phyloP scores from a whole-genome alignment of 1,140 invertebrate genomes.

The Pogonomyrmex barbatus region DNA sequence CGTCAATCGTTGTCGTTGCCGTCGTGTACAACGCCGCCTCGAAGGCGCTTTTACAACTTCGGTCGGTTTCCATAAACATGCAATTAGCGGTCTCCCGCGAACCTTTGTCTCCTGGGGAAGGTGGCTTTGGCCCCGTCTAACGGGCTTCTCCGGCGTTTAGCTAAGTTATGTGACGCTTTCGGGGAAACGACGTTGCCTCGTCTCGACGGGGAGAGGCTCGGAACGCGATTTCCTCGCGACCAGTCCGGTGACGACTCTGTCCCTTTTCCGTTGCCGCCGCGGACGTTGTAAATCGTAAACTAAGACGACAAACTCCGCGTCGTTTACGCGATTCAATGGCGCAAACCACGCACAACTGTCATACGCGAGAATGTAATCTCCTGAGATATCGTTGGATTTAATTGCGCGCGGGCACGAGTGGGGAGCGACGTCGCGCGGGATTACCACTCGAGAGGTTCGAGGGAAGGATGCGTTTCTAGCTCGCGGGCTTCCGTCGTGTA shows the following conservation, averaged over 20 bases:
- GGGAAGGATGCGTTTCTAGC: constrained; percentile 33
- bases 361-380: constrained; percentile 26
- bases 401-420: constrained; percentile 38
- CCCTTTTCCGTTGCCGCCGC: background rate
- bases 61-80: constrained; percentile 53
- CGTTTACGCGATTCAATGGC: constrained; percentile 43
- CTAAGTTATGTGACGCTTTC: constrained; percentile 19
- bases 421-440: constrained; percentile 16
- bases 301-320: constrained; percentile 12
- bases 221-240: constrained; percentile 14
- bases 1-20: constrained; percentile 37
- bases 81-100: constrained; percentile 31
- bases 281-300: constrained; percentile 16
- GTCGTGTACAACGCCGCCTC: constrained; percentile 34
- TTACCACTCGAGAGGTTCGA: constrained; percentile 16
- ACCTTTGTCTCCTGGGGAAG: constrained; percentile 42
- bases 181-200: constrained; percentile 28
- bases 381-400: constrained; percentile 54
- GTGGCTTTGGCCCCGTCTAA: constrained; percentile 17
- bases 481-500: constrained; percentile 37
- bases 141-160: background rate
- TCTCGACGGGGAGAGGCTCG: background rate
- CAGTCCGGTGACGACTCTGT: background rate
- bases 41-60: constrained; percentile 44
- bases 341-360: constrained; percentile 2